Evolutionary conservation across 2,797 vertebrate genomes (phyloP).

Genomic region (Limosa lapponica): DNA sequence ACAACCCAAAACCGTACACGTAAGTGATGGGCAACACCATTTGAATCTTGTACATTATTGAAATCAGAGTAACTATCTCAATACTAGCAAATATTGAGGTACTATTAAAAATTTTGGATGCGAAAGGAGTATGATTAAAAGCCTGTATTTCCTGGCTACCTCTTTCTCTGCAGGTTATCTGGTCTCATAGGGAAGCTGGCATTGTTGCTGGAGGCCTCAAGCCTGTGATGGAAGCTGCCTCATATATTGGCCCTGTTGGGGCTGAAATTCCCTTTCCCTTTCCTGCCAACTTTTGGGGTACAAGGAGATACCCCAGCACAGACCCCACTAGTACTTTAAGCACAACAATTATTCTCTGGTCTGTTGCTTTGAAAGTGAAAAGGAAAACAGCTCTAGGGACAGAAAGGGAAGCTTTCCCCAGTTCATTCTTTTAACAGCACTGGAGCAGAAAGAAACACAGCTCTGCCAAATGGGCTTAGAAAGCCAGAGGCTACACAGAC

Average conservation of each 20-base stretch:
- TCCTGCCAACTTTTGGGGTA: not conserved
- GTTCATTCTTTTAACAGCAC: not conserved
- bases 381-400: not conserved
- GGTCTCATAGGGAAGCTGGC: not conserved
- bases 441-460: not conserved
- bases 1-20: not conserved
- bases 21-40: not conserved
- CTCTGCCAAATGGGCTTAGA: not conserved
- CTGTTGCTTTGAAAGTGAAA: not conserved
- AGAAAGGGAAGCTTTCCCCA: not conserved
- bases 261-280: not conserved
- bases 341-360: not conserved
- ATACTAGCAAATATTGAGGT: not conserved
- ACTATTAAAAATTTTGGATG: not conserved
- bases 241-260: rapidly evolving
- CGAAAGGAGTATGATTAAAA: not conserved
- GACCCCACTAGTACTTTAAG: not conserved
- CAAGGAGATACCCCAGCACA: not conserved
- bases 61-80: not conserved
- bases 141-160: not conserved
- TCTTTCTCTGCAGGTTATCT: not conserved
- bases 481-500: not conserved
- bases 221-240: not conserved
- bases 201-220: not conserved
- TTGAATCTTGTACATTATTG: not conserved